A percentile compares a stretch with the other conserved stretches of the same genome.
Conservation (phyloP, 92 coral and sea anemone species). For the Metridium senile region DNA sequence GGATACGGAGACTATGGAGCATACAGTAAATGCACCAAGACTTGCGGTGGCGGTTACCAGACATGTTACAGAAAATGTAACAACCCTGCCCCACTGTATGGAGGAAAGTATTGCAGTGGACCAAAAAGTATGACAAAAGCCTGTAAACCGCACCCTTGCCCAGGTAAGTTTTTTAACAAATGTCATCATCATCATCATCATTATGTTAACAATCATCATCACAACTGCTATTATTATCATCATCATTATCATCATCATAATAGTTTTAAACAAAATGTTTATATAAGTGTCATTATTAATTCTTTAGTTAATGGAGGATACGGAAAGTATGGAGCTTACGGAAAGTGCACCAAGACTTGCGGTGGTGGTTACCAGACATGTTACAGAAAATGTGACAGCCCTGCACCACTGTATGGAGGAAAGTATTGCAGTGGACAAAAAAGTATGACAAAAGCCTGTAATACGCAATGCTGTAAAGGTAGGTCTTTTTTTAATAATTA, state of each 20-base stretch:
- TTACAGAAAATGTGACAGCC: slow-evolving; percentile 30
- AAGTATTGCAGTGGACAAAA: neutral
- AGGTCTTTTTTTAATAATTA: neutral
- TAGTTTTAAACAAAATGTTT: neutral
- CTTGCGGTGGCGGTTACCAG: slow-evolving; percentile 5
- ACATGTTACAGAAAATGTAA: slow-evolving; percentile 2
- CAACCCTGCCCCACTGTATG: neutral
- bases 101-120: neutral
- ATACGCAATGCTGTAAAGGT: neutral
- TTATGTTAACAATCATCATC: neutral
- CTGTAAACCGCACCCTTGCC: neutral
- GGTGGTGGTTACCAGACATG: slow-evolving; percentile 35
- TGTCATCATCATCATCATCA: neutral
- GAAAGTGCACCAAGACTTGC: slow-evolving; percentile 34
- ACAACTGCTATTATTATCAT: neutral
- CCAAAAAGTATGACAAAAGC: neutral
- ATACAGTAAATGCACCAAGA: slow-evolving; percentile 4
- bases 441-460: neutral
- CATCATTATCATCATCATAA: neutral
- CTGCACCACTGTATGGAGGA: slow-evolving; percentile 37
- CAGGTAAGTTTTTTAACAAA: too few relatives aligned
- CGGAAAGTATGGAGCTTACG: slow-evolving; percentile 33
- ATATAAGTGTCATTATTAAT: too few relatives aligned
- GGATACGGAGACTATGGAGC: neutral
- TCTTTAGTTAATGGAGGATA: slow-evolving; percentile 47